These are phyloP conservation scores for Amiota communis DNA, from an alignment of 2,888 invertebrate genomes.

Conservation along the genomic window DNA sequence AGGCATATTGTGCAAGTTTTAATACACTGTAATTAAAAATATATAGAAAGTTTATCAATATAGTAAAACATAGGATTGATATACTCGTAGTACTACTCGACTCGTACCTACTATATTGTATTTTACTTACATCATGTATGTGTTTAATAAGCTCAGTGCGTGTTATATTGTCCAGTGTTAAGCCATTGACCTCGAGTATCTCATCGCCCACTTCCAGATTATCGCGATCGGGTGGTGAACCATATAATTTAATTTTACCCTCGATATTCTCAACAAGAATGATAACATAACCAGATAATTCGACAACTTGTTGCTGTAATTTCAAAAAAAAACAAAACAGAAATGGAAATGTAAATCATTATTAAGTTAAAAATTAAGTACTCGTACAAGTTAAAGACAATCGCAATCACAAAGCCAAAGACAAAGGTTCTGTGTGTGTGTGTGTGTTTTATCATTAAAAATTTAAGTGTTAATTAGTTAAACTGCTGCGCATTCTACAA, in stretches of 20 bases:
- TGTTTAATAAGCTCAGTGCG: conserved; percentile 94
- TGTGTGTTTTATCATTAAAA: too few species aligned
- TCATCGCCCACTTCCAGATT: conserved; percentile 96
- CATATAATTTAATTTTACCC: conserved; percentile 94
- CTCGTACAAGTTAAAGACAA: too few species aligned
- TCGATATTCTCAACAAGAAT: conserved; percentile 95
- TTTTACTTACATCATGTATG: conserved; percentile 89
- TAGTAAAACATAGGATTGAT: too few species aligned
- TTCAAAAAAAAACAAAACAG: not conserved
- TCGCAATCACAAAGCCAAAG: too few species aligned
- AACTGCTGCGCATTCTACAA: too few species aligned
- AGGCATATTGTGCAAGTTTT: conserved; percentile 95
- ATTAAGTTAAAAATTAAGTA: too few species aligned
- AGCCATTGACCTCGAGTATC: conserved; percentile 97
- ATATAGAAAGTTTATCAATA: conserved; percentile 2
- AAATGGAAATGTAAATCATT: not conserved
- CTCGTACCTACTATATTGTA: too few species aligned
- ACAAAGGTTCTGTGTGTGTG: too few species aligned
- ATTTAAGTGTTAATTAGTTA: not conserved
- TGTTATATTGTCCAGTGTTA: conserved; percentile 90
- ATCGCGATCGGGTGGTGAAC: conserved; percentile 94
- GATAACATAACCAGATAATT: conserved; percentile 95
- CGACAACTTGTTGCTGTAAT: conserved; percentile 78
- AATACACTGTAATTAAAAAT: conserved; percentile 87
- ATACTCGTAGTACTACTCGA: too few species aligned